These are phyloP conservation scores for Parasteatoda lunata DNA, from an alignment of 2,888 invertebrate species.

Conservation along the genomic window DNA sequence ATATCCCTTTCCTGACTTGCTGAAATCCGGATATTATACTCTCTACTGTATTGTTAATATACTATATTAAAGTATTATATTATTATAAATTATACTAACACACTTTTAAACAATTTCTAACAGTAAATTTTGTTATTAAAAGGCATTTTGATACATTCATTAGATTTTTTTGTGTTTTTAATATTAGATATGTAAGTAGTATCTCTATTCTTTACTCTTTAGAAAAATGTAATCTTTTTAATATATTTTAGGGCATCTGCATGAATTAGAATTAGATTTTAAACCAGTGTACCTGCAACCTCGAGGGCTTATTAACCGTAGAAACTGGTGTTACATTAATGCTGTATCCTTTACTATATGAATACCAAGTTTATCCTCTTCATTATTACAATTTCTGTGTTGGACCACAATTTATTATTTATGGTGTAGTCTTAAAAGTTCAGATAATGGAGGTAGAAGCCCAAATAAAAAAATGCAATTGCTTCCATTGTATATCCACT, in stretches of 20 bases:
- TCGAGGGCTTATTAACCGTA: constrained; percentile 91
- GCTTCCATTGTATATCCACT: too few species aligned
- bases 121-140: too few species aligned
- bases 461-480: too few species aligned
- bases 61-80: too few species aligned
- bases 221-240: neutral
- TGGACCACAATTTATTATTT: too few species aligned
- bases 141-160: too few species aligned
- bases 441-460: too few species aligned
- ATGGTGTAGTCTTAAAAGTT: neutral
- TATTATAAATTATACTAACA: too few species aligned
- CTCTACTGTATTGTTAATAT: too few species aligned
- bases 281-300: constrained; percentile 87
- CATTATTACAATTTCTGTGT: neutral
- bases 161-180: neutral
- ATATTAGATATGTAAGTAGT: neutral
- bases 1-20: too few species aligned
- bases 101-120: too few species aligned
- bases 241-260: constrained; percentile 74
- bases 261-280: constrained; percentile 85
- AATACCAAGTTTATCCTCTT: neutral
- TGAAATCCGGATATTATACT: too few species aligned
- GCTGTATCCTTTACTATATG: constrained; percentile 77
- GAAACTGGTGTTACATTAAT: constrained; percentile 97
- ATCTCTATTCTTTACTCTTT: neutral